A percentile compares a stretch with the other conserved stretches of the same genome.
These are phyloP conservation scores for Raphicerus campestris DNA, from an alignment of 2,113 vertebrate genomes.

Conservation along the genomic window DNA sequence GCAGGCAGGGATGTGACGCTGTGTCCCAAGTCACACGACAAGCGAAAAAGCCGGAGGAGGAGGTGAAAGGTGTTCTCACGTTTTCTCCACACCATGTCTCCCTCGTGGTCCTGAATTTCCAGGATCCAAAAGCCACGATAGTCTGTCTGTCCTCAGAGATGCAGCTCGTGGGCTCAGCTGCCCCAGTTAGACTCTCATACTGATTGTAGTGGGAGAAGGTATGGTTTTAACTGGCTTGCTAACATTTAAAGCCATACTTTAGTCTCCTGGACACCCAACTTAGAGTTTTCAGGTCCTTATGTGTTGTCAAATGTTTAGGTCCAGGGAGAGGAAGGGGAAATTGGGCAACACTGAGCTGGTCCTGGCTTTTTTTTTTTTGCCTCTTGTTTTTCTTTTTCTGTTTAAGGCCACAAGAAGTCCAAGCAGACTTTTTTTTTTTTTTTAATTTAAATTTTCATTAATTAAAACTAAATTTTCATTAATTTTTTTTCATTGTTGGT, in stretches of 20 bases:
- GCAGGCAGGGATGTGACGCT: rapidly evolving
- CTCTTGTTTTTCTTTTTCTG: background rate
- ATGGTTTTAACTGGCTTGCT: background rate
- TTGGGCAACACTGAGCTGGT: background rate
- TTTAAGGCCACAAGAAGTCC: background rate
- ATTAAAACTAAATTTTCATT: no score
- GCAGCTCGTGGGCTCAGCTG: rapidly evolving
- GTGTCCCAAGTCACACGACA: rapidly evolving
- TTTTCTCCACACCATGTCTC: rapidly evolving
- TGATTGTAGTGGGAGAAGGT: background rate
- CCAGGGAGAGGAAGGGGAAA: background rate
- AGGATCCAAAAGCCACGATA: background rate
- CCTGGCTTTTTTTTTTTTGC: rapidly evolving
- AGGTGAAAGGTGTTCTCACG: background rate
- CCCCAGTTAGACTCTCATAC: rapidly evolving
- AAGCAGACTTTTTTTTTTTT: background rate
- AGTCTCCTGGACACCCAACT: background rate
- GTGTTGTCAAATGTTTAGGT: background rate
- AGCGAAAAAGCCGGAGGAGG: background rate
- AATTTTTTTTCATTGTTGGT: no score
- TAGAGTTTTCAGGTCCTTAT: background rate
- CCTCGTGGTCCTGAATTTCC: background rate
- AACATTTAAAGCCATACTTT: background rate
- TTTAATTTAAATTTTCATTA: background rate
- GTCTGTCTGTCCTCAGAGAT: background rate